phyloP scores from a whole-genome alignment of 2,797 vertebrate genomes.

The Huso huso region DNA sequence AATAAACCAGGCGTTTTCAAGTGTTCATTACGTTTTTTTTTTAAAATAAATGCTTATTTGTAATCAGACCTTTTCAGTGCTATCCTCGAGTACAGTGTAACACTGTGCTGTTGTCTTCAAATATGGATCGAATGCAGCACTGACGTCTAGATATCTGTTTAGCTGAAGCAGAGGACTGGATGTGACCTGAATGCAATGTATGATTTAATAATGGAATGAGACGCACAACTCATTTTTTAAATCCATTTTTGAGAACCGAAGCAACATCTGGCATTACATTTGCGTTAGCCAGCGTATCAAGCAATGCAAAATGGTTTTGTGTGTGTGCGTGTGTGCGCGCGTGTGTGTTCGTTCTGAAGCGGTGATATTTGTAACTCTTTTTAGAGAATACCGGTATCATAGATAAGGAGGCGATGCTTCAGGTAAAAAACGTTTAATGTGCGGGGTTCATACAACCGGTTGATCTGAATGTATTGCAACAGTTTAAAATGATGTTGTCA shows the following conservation, averaged over 20 bases:
- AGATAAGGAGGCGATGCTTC: too few species aligned
- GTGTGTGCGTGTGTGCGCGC: too few species aligned
- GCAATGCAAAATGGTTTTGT: constrained; percentile 15
- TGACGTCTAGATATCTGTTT: constrained; percentile 44
- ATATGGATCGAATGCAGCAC: constrained; percentile 50
- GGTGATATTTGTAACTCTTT: too few species aligned
- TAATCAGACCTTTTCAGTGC: background rate
- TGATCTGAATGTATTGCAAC: too few species aligned
- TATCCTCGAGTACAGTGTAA: background rate
- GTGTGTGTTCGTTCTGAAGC: too few species aligned
- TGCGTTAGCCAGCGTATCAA: constrained; percentile 52
- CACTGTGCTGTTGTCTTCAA: constrained; percentile 27
- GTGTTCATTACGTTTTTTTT: too few species aligned
- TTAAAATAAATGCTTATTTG: background rate
- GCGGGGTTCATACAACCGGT: too few species aligned
- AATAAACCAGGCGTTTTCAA: too few species aligned
- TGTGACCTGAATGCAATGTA: constrained; percentile 64
- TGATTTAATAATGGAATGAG: constrained; percentile 56
- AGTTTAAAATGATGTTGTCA: too few species aligned
- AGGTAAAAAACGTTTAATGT: too few species aligned
- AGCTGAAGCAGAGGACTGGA: constrained; percentile 44
- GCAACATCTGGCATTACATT: constrained; percentile 32
- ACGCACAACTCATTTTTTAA: constrained; percentile 60
- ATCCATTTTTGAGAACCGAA: constrained; percentile 45
- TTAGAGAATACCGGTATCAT: too few species aligned